Conservation (phyloP, 2,888 invertebrate species). For the Didymodactylos carnosus region DNA sequence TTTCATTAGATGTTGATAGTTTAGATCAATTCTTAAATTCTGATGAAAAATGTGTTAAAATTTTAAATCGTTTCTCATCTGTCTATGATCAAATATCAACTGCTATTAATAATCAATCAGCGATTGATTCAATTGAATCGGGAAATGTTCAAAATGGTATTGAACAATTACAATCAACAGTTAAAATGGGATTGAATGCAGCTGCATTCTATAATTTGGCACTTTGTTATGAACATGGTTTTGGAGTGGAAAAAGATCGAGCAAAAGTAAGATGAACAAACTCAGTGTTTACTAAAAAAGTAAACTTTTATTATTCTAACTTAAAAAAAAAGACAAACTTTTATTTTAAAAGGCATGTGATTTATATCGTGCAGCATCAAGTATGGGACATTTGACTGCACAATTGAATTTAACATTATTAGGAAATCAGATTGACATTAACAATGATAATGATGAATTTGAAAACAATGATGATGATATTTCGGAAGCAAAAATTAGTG, state of each 20-base stretch:
- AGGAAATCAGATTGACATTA: background rate
- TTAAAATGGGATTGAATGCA: background rate
- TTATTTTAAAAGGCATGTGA: slow-evolving; percentile 1
- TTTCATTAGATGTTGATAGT: too few species aligned
- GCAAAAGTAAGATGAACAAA: background rate
- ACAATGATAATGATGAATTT: background rate
- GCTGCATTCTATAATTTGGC: background rate
- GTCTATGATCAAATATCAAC: background rate
- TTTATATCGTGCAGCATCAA: background rate
- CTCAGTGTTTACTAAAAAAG: background rate
- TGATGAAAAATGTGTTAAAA: background rate
- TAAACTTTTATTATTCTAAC: background rate
- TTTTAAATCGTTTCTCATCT: background rate
- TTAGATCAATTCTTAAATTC: background rate
- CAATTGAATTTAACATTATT: background rate
- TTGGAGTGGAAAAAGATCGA: background rate
- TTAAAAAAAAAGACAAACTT: too few species aligned
- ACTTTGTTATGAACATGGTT: background rate
- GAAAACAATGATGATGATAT: background rate
- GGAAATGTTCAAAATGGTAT: background rate
- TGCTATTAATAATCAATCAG: background rate
- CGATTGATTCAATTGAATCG: background rate
- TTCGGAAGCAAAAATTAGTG: background rate
- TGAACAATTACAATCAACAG: background rate
- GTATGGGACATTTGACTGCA: background rate